phyloP scores from a whole-genome alignment of 2,113 vertebrate genomes.

The Ictidomys tridecemlineatus region DNA sequence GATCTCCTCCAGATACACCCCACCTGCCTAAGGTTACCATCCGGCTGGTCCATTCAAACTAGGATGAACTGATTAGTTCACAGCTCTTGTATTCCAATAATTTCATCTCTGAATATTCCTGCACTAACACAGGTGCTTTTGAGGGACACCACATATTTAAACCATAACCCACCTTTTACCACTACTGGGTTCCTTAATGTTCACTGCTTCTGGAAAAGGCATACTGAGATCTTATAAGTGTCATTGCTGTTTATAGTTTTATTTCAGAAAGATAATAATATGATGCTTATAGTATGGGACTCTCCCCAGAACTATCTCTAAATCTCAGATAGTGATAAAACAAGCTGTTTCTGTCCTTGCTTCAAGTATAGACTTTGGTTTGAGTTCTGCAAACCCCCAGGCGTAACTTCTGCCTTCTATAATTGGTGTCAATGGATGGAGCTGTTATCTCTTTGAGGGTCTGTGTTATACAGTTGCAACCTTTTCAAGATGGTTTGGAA shows the following conservation, averaged over 20 bases:
- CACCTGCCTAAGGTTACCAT: too few relatives aligned
- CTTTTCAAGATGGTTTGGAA: not conserved
- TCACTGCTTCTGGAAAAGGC: not conserved
- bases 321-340: not conserved
- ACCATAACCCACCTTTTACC: not conserved
- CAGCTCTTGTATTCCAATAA: too few relatives aligned
- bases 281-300: not conserved
- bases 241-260: not conserved
- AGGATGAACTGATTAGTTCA: too few relatives aligned
- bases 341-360: not conserved
- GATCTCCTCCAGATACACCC: too few relatives aligned
- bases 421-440: not conserved
- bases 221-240: not conserved
- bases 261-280: constrained; percentile 7
- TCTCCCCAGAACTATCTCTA: not conserved
- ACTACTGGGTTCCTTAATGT: not conserved
- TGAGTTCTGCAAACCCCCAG: not conserved
- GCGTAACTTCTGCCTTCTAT: not conserved
- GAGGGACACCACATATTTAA: too few relatives aligned
- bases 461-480: fast-evolving
- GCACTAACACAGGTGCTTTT: too few relatives aligned
- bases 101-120: too few relatives aligned
- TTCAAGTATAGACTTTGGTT: not conserved
- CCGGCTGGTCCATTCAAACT: too few relatives aligned
- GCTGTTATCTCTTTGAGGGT: not conserved